Evolutionary conservation across 2,888 invertebrate species (phyloP), one percentile per base, ranked within the genome.

Genomic region (Archips xylosteana): DNA sequence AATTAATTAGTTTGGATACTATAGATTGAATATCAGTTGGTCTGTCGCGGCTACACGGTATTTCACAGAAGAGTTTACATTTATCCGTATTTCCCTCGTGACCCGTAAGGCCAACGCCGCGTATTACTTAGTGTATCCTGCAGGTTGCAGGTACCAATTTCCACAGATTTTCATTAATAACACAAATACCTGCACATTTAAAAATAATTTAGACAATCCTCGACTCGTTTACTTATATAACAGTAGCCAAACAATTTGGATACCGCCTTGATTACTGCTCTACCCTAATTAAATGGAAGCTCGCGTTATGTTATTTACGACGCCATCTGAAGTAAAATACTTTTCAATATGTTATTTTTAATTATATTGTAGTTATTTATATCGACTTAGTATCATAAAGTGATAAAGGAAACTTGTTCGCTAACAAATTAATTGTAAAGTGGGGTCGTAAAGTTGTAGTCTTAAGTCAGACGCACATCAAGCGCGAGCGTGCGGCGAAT

Each of bases 401-500:
- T 76, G 76, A 75, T 75, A 67, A 76, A 72, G 71, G 68, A 70
- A 75, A 71, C 74, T 75, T 61, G 74, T 77, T 74, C 75, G 75
- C 75, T 63, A 75, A 70, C 71, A 78, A 80, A 82, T 82, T 81
- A 81, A 82, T 81, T 78, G 80, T 80, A 75, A 74, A 66, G 74
- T 78, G 76, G 74, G 66, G 76, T 77, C 78, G 78, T 81, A 81
- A 80, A 80, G 78, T 75, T 76, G 76, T 76, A 67, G 76, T 75
- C 69, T 77, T 65, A 79, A 80, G 82, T 82, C 81, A 77, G 79
- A 74, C 75, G 80, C 75, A 77, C 78, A 77, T 76, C 75, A 76
- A 74, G 77, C 62, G 80, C 75, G 81, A 80, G 82, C 84, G 81
- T 82, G 83, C 81, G 78, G 80, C 80, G 80, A 79, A 78, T 76